Base-by-base conservation (phyloP, 2,888 invertebrate species). In the Danaus chrysippus region DNA sequence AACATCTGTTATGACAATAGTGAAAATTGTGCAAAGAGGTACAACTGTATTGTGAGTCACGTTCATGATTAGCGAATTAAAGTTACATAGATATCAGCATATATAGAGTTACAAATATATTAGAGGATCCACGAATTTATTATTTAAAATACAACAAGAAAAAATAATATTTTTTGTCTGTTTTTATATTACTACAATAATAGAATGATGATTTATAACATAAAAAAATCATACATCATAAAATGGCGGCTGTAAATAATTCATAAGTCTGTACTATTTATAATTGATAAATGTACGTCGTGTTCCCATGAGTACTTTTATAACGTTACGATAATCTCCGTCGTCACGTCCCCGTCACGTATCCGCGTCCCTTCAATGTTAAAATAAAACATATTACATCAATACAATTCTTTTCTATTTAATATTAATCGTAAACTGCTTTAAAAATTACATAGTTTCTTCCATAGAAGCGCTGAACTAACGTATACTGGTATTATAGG, bases 271-370 rank as follows among this genome's bases (percentile, higher is more conserved):
- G 42, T 58, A 46, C 49, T 61, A 57, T 53, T 53, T 34, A 56
- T 42, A 56, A 68, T 65, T 65, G 63, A 59, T 62, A 60, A 65
- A 62, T 64, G 57, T 61, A 59, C 78, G 73, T 63, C 70, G 60
- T 60, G 64, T 69, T 74, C 74, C 76, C 74, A 68, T 65, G 72
- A 76, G 74, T 75, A 74, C 72, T 67, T 67, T 71, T 73, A 17
- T 72, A 71, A 65, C 71, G 64, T 66, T 65, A 66, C 65, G 63
- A 56, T 83, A 83, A 86, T 84, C 86, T 81, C 59, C 68, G 65
- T 71, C 71, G 71, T 72, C 68, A 68, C 68, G 71, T 65, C 65
- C 55, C 58, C 62, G 74, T 77, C 86, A 86, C 86, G 86, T 81
- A 54, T 62, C 54, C 56, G 63, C 73, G 61, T 73, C 72, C 75